These are phyloP conservation scores for Clinocottus analis DNA, from an alignment of 2,113 vertebrate genomes.

Conservation along the genomic window DNA sequence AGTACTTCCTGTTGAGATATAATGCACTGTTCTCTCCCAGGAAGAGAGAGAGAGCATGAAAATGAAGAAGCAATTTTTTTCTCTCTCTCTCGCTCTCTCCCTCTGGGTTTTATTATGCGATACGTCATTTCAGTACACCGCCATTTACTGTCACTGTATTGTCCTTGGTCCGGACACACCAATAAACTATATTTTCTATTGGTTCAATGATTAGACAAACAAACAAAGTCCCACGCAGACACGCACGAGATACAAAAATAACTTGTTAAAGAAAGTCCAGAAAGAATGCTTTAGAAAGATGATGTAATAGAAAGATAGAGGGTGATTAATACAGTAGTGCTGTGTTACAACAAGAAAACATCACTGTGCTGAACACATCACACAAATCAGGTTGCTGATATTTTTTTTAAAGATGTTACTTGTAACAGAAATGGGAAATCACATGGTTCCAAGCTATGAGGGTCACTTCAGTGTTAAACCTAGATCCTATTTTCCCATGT, in stretches of 20 bases:
- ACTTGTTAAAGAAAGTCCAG: conserved; percentile 12
- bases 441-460: not conserved
- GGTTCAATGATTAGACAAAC: conserved; percentile 35
- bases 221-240: conserved; percentile 25
- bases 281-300: not conserved
- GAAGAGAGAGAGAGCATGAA: conserved; percentile 4
- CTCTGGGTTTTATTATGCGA: conserved; percentile 49
- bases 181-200: conserved; percentile 51
- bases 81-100: conserved; percentile 11
- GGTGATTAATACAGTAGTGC: conserved; percentile 9
- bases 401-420: not conserved
- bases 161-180: conserved; percentile 27
- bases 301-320: not conserved
- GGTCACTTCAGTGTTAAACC: not conserved
- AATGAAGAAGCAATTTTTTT: conserved; percentile 33
- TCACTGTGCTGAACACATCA: not conserved
- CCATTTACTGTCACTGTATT: conserved; percentile 6
- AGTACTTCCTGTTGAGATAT: conserved; percentile 27
- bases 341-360: not conserved
- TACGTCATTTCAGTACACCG: conserved; percentile 38
- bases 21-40: conserved; percentile 15
- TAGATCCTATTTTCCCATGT: not conserved
- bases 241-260: not conserved
- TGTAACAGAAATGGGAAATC: not conserved
- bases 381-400: not conserved